Conservation (phyloP, 2,888 invertebrate species). For the Ferrisia virgata region DNA sequence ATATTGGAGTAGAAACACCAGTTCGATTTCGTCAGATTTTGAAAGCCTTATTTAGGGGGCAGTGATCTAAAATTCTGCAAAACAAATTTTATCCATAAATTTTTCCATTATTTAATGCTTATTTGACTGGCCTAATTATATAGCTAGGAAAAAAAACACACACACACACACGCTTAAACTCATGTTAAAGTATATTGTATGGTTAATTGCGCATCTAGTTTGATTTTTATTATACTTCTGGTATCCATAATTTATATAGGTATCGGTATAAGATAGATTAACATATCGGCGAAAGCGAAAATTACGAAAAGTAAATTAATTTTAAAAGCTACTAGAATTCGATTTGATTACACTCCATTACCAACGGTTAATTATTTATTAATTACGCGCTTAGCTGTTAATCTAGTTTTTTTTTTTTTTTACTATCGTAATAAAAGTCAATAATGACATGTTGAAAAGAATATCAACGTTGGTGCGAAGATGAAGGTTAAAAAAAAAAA, state of each 20-base stretch:
- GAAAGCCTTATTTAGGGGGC: too few species aligned
- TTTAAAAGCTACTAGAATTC: background rate
- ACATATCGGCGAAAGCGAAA: background rate
- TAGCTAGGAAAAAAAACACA: background rate
- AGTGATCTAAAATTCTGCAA: too few species aligned
- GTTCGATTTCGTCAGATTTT: too few species aligned
- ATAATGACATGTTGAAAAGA: background rate
- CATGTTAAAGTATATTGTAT: background rate
- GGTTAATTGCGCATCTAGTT: background rate
- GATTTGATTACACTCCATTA: background rate
- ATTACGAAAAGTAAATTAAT: background rate
- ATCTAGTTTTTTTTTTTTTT: background rate
- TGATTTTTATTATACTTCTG: background rate
- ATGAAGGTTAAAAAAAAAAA: background rate
- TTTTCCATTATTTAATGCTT: too few species aligned
- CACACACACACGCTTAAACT: background rate
- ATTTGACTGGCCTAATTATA: too few species aligned
- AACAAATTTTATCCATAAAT: too few species aligned
- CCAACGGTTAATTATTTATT: background rate
- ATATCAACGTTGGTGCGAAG: background rate
- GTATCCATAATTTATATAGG: too few species aligned
- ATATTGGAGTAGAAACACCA: too few species aligned
- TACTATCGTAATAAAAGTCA: background rate
- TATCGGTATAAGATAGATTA: background rate
- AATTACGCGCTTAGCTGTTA: background rate